Evolutionary conservation across 2,113 vertebrate species (phyloP).

Genomic region (Syrrhaptes paradoxus): DNA sequence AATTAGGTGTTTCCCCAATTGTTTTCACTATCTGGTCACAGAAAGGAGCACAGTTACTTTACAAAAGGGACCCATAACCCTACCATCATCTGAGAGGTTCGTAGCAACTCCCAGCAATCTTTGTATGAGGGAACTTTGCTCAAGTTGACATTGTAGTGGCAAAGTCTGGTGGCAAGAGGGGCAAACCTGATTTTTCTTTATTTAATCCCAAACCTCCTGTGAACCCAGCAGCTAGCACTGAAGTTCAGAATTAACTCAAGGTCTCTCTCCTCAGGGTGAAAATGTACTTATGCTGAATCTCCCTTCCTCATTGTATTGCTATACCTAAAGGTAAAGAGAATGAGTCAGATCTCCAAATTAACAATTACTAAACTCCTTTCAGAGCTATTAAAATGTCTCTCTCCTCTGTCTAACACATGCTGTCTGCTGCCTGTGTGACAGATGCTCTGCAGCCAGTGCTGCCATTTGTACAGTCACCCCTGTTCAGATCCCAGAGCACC

Average conservation of each 20-base stretch:
- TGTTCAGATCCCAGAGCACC: not conserved
- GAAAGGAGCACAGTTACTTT: not conserved
- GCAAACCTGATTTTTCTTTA: not conserved
- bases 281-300: not conserved
- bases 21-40: not conserved
- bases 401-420: not conserved
- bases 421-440: not conserved
- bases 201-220: not conserved
- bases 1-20: not conserved
- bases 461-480: not conserved
- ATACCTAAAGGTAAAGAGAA: not conserved
- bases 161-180: not conserved
- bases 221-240: not conserved
- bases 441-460: not conserved
- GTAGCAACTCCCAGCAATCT: not conserved
- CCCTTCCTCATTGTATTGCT: not conserved
- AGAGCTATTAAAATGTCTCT: not conserved
- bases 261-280: not conserved
- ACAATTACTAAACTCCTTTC: not conserved
- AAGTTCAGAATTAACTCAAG: not conserved
- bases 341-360: not conserved
- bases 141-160: not conserved
- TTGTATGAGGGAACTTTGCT: not conserved
- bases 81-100: not conserved
- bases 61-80: not conserved